Evolutionary conservation across 2,113 vertebrate genomes (phyloP), one percentile per base, ranked within the genome.

Genomic region (Pyxicephalus adspersus): DNA sequence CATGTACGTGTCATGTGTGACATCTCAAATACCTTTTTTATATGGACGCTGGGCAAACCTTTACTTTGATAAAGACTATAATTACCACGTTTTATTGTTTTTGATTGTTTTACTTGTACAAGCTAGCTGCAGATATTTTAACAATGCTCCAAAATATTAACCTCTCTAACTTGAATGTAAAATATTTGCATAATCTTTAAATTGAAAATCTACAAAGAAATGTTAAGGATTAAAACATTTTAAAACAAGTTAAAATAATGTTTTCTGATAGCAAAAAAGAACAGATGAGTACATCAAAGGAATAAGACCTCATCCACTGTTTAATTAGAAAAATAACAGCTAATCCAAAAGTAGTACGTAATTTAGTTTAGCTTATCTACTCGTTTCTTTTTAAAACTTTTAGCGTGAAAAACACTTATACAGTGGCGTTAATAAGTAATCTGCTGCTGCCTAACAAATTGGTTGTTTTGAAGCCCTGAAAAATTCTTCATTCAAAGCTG

Each of bases 311-410:
- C 23, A 7, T 45, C 2, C 54, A 45, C 28, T n/a, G 22, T 50
- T 76, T 63, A 76, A 63, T 76, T 76, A 76, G 23, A 76, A 16
- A 76, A 63, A 76, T 38, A 75, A 51, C 31, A 51, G 73, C 58
- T 63, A 76, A 76, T 76, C 17, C 73, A 50, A 23, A 51, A 50
- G 31, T 20, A 54, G 50, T 23, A 16, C 3, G 20, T 66, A 34
- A 77, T 77, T 77, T 34, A 55, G 6, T 64, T 55, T 77, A 51
- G 55, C 20, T 64, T 65, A 77, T 77, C 51, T 77, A 15, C 26
- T 66, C 20, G 66, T 55, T 66, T n/a, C 51, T 25, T 77, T 65
- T 31, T 64, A 6, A 75, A 34, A 55, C 26, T 29, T n/a, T 77
- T 3, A 55, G 19, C 38, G 15, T n/a, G 61, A 77, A 45, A 77